phyloP scores from a whole-genome alignment of 2,797 vertebrate genomes.

The Microtus californicus region DNA sequence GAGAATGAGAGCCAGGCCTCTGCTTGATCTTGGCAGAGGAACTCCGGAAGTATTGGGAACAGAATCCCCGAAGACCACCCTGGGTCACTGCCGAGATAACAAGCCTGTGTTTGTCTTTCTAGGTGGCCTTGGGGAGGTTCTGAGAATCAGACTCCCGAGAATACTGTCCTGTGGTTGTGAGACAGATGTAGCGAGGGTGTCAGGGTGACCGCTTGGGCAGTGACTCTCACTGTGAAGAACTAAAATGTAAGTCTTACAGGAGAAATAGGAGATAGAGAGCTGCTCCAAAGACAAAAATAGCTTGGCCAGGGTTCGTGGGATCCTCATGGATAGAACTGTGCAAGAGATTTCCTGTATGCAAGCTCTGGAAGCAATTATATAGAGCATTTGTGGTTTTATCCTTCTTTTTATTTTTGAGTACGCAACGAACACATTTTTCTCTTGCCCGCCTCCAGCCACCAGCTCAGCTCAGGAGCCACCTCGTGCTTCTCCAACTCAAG shows the following conservation, averaged over 20 bases:
- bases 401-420: conserved; percentile 35
- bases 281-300: neutral
- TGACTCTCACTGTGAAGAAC: neutral
- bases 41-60: neutral
- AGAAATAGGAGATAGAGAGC: neutral
- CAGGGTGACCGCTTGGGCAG: neutral
- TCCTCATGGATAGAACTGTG: neutral
- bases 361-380: neutral
- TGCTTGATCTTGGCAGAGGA: neutral
- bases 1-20: neutral
- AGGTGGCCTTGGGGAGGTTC: neutral
- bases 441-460: neutral
- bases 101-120: neutral
- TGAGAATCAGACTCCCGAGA: neutral
- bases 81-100: neutral
- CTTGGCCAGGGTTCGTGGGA: neutral
- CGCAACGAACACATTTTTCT: neutral
- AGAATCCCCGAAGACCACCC: neutral
- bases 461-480: neutral
- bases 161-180: neutral
- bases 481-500: neutral
- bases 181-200: neutral
- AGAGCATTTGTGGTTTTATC: neutral
- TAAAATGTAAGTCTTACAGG: neutral
- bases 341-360: neutral